These are phyloP conservation scores for Helicoverpa assulta DNA, from an alignment of 2,888 invertebrate species.

Conservation along the genomic window DNA sequence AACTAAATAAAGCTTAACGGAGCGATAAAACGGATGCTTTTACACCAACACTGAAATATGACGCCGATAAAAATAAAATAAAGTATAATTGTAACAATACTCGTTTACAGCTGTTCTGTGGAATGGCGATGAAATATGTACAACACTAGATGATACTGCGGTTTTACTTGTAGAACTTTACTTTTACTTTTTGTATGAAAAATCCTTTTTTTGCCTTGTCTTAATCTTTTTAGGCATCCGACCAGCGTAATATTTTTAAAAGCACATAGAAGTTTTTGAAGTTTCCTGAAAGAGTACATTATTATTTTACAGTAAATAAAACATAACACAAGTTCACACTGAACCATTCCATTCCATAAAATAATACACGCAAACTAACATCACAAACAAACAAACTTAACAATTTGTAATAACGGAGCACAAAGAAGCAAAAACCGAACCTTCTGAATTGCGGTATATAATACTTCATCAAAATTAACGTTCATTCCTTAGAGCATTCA, in stretches of 20 bases:
- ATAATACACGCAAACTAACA: conserved; percentile 10
- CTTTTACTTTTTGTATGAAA: no score
- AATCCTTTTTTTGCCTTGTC: no score
- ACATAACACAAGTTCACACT: neutral
- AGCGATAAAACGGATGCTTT: conserved; percentile 24
- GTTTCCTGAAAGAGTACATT: no score
- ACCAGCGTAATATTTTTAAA: no score
- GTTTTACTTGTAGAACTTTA: neutral
- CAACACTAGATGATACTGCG: neutral
- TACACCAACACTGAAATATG: conserved; percentile 39
- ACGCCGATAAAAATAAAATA: conserved; percentile 45
- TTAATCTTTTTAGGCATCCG: no score
- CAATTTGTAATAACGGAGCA: conserved; percentile 40
- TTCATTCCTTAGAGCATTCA: conserved; percentile 56
- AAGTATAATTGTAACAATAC: conserved; percentile 49
- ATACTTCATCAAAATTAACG: conserved; percentile 76
- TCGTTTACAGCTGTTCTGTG: conserved; percentile 34
- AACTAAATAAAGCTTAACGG: conserved; percentile 42
- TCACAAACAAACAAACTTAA: conserved; percentile 47
- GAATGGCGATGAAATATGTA: conserved; percentile 27
- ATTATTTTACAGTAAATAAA: no score
- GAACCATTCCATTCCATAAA: neutral
- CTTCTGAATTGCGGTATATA: conserved; percentile 59
- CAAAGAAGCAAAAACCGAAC: conserved; percentile 54
- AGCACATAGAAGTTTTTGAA: no score